phyloP scores from a whole-genome alignment of 2,797 vertebrate genomes.

The Leuciscus waleckii region DNA sequence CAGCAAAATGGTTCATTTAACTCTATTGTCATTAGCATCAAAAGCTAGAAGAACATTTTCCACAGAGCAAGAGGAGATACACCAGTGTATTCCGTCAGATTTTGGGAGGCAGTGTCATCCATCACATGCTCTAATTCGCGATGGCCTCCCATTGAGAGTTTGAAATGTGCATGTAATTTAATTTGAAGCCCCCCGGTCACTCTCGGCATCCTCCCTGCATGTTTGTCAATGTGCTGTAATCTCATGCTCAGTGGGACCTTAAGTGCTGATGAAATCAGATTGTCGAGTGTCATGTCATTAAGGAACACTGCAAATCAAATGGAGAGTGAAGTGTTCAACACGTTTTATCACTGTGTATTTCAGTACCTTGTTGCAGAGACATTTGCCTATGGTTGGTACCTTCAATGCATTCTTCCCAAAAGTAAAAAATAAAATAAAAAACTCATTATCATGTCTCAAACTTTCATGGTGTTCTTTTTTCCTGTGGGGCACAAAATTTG shows the following conservation, averaged over 20 bases:
- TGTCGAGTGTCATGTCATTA: slow-evolving; percentile 50
- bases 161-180: slow-evolving; percentile 86
- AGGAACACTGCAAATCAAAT: slow-evolving; percentile 45
- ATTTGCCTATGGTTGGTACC: neutral
- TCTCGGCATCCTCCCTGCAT: slow-evolving; percentile 53
- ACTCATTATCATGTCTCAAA: neutral
- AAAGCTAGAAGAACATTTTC: neutral
- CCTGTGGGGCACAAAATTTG: neutral
- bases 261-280: slow-evolving; percentile 57
- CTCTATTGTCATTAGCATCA: neutral
- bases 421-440: neutral
- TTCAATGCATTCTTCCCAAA: neutral
- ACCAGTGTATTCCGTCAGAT: slow-evolving; percentile 63
- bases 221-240: slow-evolving; percentile 62
- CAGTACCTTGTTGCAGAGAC: slow-evolving; percentile 4
- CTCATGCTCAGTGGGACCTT: slow-evolving; percentile 63
- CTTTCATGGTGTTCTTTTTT: neutral
- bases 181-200: slow-evolving; percentile 76
- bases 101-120: slow-evolving; percentile 77
- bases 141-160: slow-evolving; percentile 81
- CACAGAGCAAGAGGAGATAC: neutral
- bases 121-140: slow-evolving; percentile 83
- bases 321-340: slow-evolving; percentile 23
- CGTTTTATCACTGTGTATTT: slow-evolving; percentile 18
- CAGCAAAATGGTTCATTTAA: slow-evolving; percentile 4